phyloP scores from a whole-genome alignment of 2,797 vertebrate species.

The Hipposideros larvatus region DNA sequence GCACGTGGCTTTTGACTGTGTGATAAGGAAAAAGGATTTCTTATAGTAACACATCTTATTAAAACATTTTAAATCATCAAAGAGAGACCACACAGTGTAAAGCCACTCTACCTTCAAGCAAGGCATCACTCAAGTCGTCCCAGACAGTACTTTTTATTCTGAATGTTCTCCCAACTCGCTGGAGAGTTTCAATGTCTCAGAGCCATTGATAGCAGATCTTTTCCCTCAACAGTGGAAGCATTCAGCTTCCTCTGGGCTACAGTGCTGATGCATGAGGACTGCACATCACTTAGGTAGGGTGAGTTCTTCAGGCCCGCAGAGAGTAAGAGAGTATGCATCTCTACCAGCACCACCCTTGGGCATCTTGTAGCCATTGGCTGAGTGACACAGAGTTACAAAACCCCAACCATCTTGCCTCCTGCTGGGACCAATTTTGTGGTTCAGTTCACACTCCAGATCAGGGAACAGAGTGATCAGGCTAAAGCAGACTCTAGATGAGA shows the following conservation, averaged over 20 bases:
- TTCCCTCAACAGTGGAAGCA: not conserved
- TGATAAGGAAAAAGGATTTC: slow-evolving; percentile 1
- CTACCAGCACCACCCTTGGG: not conserved
- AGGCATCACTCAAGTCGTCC: not conserved
- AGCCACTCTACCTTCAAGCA: not conserved
- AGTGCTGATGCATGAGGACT: not conserved
- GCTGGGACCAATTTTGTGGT: not conserved
- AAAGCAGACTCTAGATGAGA: not conserved
- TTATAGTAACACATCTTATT: not conserved
- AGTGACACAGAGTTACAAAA: not conserved
- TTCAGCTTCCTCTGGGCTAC: not conserved
- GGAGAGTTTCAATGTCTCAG: not conserved
- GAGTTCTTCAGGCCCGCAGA: not conserved
- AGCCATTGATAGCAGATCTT: not conserved
- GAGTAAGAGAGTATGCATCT: too few species aligned
- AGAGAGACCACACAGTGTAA: not conserved
- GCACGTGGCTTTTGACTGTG: not conserved
- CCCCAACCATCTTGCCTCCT: too few species aligned
- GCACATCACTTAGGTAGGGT: not conserved
- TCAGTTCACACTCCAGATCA: not conserved
- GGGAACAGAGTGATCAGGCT: not conserved
- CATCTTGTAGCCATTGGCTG: not conserved
- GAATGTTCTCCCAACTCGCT: not conserved
- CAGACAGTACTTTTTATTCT: not conserved
- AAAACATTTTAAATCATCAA: not conserved